Conservation (phyloP, 1,140 invertebrate species). For the Cepaea nemoralis region DNA sequence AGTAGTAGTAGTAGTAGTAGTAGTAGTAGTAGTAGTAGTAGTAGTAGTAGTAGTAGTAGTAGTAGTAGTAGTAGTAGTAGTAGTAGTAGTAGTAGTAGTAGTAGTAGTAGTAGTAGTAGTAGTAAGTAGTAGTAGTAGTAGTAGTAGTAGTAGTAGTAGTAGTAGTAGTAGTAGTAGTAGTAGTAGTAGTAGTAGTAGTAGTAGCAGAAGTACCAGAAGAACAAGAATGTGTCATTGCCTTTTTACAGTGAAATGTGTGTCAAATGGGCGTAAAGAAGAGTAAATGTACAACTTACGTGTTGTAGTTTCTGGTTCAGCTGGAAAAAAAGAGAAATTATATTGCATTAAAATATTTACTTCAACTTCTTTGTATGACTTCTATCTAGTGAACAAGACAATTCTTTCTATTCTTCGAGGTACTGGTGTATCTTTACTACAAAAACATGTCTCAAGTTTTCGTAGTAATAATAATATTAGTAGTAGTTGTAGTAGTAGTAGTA, state of each 20-base stretch:
- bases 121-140: background rate
- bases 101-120: background rate
- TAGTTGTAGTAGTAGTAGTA: too few species aligned
- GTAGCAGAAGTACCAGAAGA: background rate
- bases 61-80: constrained; percentile 3
- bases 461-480: background rate
- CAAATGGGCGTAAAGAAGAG: too few species aligned
- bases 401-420: too few species aligned
- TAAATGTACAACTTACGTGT: too few species aligned
- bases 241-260: too few species aligned
- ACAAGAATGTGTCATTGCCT: background rate
- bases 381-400: too few species aligned
- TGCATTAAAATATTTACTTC: too few species aligned
- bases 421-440: too few species aligned
- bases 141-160: background rate
- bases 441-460: too few species aligned
- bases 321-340: too few species aligned
- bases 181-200: background rate
- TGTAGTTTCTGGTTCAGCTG: too few species aligned
- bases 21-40: background rate
- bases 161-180: background rate
- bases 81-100: background rate
- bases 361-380: too few species aligned
- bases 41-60: background rate
- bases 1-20: background rate